Conservation (phyloP, 2,797 vertebrate genomes). For the Mallotus villosus region DNA sequence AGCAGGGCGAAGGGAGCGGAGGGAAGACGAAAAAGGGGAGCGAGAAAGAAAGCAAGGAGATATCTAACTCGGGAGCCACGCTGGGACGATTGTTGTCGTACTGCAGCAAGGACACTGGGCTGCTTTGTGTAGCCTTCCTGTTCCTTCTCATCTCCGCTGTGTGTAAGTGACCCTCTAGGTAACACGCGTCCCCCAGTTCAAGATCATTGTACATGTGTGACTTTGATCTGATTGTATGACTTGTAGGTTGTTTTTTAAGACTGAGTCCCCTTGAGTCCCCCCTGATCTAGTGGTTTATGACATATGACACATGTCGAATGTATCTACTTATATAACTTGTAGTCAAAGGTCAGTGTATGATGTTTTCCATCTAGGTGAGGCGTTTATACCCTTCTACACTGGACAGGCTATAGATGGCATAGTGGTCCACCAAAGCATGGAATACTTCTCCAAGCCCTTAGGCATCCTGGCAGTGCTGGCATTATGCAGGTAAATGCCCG, state of each 20-base stretch:
- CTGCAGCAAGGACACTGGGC: constrained; percentile 79
- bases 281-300: too few relatives aligned
- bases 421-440: constrained; percentile 89
- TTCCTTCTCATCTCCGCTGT: constrained; percentile 87
- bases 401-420: constrained; percentile 89
- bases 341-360: neutral
- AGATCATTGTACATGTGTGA: neutral
- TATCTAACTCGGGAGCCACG: constrained; percentile 80
- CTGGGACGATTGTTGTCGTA: constrained; percentile 86
- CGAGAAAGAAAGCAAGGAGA: constrained; percentile 34
- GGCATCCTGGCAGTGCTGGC: constrained; percentile 77
- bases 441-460: constrained; percentile 80
- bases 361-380: constrained; percentile 77
- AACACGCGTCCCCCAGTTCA: neutral
- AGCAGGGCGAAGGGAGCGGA: neutral
- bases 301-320: neutral
- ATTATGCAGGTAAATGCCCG: constrained; percentile 78
- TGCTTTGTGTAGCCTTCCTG: constrained; percentile 80
- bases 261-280: too few relatives aligned
- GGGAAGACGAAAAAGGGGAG: constrained; percentile 13
- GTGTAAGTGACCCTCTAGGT: constrained; percentile 77
- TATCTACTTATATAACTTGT: neutral
- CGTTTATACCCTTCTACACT: constrained; percentile 90
- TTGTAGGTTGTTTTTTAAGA: too few relatives aligned
- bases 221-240: neutral